Percentiles rank a stretch among this genome's conserved stretches.
phyloP scores from a whole-genome alignment of 2,797 vertebrate genomes.

The Somateria mollissima region DNA sequence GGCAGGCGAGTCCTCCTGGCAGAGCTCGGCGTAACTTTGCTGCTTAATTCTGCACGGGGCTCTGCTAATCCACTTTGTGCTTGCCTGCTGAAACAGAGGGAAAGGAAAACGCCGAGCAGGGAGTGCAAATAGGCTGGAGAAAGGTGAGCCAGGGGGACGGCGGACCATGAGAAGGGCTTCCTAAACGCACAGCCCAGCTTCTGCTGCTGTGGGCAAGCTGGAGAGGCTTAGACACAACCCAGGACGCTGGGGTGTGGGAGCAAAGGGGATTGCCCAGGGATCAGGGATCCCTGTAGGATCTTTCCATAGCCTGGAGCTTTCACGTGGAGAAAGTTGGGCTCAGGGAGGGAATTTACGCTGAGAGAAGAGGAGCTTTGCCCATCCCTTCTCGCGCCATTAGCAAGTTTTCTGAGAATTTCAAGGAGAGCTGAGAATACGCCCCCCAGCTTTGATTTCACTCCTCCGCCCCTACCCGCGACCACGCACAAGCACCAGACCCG shows the following conservation, averaged over 20 bases:
- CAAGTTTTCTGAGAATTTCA: slow-evolving; percentile 32
- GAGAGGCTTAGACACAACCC: background rate
- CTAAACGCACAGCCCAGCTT: background rate
- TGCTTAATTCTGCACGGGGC: slow-evolving; percentile 27
- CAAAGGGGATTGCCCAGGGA: slow-evolving; percentile 51
- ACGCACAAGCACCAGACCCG: background rate
- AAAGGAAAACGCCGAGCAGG: background rate
- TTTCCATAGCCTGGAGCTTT: slow-evolving; percentile 20
- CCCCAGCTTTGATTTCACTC: slow-evolving; percentile 28
- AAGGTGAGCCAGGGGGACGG: background rate
- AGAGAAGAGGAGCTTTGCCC: background rate
- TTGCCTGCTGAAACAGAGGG: background rate
- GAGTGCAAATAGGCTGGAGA: background rate
- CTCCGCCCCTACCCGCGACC: background rate
- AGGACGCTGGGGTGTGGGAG: background rate
- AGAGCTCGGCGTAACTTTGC: background rate
- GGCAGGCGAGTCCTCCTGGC: background rate
- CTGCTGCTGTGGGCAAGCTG: background rate
- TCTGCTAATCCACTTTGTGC: slow-evolving; percentile 50
- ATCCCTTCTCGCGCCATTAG: background rate
- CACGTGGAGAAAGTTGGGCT: slow-evolving; percentile 30
- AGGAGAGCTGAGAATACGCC: slow-evolving; percentile 11
- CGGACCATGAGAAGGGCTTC: background rate
- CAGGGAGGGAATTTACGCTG: background rate
- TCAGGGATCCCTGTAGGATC: slow-evolving; percentile 43